Evolutionary conservation across 2,888 invertebrate genomes (phyloP).

Genomic region (Cryptocheilus praepositus): DNA sequence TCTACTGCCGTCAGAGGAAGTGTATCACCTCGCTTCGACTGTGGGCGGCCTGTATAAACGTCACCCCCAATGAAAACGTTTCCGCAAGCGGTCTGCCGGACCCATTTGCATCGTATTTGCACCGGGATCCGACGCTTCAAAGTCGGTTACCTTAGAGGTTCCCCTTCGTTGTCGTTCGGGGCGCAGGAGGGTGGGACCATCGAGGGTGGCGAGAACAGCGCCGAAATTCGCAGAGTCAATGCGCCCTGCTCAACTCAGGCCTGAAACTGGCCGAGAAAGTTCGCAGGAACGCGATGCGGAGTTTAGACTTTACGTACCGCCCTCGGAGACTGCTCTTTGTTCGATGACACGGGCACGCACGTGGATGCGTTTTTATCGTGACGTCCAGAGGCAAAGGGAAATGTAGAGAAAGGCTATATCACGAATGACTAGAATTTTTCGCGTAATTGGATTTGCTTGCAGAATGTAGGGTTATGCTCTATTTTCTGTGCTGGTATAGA

Average conservation of each 20-base stretch:
- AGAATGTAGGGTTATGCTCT: no score
- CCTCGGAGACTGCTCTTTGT: no score
- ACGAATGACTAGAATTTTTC: no score
- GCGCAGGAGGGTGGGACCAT: neutral
- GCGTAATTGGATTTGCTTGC: no score
- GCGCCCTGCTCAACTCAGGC: slow-evolving; percentile 32
- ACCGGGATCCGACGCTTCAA: slow-evolving; percentile 31
- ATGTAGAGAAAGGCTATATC: no score
- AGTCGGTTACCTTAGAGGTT: slow-evolving; percentile 23
- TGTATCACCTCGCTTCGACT: neutral
- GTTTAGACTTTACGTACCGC: neutral
- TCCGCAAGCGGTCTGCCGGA: slow-evolving; percentile 15
- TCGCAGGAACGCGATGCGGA: neutral
- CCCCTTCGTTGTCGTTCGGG: slow-evolving; percentile 15
- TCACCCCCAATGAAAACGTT: slow-evolving; percentile 12
- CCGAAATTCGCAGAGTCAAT: slow-evolving; percentile 44
- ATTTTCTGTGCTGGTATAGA: no score
- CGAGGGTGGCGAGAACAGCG: slow-evolving; percentile 37
- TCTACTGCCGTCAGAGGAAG: neutral
- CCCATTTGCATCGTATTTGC: slow-evolving; percentile 26
- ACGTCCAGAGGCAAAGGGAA: no score
- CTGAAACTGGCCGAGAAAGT: slow-evolving; percentile 24
- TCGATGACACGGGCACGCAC: no score
- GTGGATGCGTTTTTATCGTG: no score
- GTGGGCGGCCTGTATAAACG: slow-evolving; percentile 1